Percentiles rank a stretch among this genome's conserved stretches.
phyloP scores from a whole-genome alignment of 2,888 invertebrate genomes.

The Apamea anceps region DNA sequence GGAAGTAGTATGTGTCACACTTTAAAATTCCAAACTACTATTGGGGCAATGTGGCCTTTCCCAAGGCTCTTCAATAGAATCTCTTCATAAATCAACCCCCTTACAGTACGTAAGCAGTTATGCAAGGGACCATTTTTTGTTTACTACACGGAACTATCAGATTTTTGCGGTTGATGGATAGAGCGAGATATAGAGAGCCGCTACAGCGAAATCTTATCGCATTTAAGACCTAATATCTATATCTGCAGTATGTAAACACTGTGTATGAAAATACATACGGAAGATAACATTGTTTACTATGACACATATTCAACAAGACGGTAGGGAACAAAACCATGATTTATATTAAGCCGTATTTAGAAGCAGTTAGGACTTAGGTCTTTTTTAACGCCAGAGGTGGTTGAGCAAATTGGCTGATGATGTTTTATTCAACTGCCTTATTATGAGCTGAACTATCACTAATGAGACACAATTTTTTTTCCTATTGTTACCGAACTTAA shows the following conservation, averaged over 20 bases:
- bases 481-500: no score
- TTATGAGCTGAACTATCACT: no score
- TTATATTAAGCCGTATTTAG: not conserved
- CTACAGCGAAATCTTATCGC: constrained; percentile 20
- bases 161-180: constrained; percentile 1
- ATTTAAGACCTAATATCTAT: constrained; percentile 6
- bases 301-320: constrained; percentile 1
- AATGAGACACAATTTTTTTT: no score
- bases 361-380: not conserved
- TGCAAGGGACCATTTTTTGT: not conserved
- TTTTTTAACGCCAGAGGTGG: not conserved
- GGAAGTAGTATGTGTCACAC: constrained; percentile 32
- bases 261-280: constrained; percentile 20
- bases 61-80: not conserved
- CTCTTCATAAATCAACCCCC: not conserved
- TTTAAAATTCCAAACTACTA: constrained; percentile 5
- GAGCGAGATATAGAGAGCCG: no score
- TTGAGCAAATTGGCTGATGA: not conserved
- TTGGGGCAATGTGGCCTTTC: not conserved
- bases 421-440: not conserved
- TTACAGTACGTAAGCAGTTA: not conserved
- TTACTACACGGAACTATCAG: not conserved
- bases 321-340: not conserved
- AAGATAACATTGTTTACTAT: constrained; percentile 39
- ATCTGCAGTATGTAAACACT: constrained; percentile 28